phyloP scores from a whole-genome alignment of 1,140 invertebrate genomes.

The Drosophila kepulauana region DNA sequence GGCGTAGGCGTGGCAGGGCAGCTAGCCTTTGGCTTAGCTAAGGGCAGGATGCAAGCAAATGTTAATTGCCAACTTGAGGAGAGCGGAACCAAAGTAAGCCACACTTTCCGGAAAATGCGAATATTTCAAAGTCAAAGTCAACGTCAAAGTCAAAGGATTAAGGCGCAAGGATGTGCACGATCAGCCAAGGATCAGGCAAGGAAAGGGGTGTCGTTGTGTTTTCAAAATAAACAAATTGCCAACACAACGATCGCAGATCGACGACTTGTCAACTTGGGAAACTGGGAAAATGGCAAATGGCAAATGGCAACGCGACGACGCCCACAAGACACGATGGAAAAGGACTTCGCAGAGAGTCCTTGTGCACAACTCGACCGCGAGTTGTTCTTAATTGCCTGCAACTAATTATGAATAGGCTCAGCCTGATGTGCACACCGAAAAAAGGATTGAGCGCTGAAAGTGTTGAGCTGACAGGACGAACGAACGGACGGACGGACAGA shows the following conservation, averaged over 20 bases:
- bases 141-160: constrained; percentile 75
- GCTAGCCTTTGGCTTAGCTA: constrained; percentile 16
- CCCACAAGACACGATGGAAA: constrained; percentile 4
- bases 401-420: constrained; percentile 77
- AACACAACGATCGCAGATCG: constrained; percentile 27
- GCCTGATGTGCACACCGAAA: constrained; percentile 13
- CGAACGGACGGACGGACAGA: neutral
- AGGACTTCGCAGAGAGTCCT: constrained; percentile 34
- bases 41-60: constrained; percentile 51
- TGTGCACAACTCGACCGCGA: constrained; percentile 64
- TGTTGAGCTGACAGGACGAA: constrained; percentile 1
- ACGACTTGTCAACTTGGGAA: neutral
- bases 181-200: constrained; percentile 31
- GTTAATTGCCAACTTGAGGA: constrained; percentile 74
- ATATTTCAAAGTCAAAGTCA: constrained; percentile 45
- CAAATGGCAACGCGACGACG: constrained; percentile 27
- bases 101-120: constrained; percentile 74
- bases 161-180: constrained; percentile 25
- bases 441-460: constrained; percentile 63
- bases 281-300: neutral
- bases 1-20: constrained; percentile 32
- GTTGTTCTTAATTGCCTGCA: constrained; percentile 75
- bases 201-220: constrained; percentile 80
- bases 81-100: constrained; percentile 81
- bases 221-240: constrained; percentile 82